These are phyloP conservation scores for Philotrypesis tridentata DNA, from an alignment of 1,140 invertebrate genomes.

Conservation along the genomic window DNA sequence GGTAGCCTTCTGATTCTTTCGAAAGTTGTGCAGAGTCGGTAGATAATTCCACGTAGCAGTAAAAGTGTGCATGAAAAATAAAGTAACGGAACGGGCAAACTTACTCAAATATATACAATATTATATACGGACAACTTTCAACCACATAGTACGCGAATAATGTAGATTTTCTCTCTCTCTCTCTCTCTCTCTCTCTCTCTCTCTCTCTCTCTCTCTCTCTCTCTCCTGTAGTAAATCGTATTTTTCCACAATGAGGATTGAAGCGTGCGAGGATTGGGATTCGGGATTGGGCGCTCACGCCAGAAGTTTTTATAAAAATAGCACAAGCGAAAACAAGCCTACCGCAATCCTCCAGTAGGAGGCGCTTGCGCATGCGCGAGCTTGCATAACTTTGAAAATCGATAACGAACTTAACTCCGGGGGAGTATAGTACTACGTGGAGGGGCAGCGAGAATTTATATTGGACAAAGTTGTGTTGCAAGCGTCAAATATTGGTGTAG, in stretches of 20 bases:
- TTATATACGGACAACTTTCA: background rate
- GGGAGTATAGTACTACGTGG: too few species aligned
- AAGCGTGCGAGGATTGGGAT: slow-evolving; percentile 10
- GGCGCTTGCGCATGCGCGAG: slow-evolving; percentile 25
- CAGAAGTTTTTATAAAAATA: background rate
- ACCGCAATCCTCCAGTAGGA: background rate
- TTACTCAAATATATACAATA: too few species aligned
- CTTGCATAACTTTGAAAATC: slow-evolving; percentile 12
- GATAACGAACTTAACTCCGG: background rate
- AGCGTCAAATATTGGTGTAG: background rate
- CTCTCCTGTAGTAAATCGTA: background rate
- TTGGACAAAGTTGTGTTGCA: background rate
- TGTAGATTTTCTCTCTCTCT: background rate
- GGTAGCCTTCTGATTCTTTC: slow-evolving; percentile 56
- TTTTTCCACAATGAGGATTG: background rate
- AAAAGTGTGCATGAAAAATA: slow-evolving; percentile 33
- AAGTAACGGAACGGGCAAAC: background rate
- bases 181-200: too few species aligned
- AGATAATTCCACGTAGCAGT: slow-evolving; percentile 53
- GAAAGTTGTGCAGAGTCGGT: slow-evolving; percentile 63
- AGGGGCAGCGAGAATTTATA: background rate
- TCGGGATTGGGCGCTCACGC: slow-evolving; percentile 11
- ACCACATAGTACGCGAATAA: background rate
- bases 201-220: background rate
- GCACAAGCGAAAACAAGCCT: background rate